Conservation (phyloP, 1,140 invertebrate genomes). For the Macrosteles quadrilineatus region DNA sequence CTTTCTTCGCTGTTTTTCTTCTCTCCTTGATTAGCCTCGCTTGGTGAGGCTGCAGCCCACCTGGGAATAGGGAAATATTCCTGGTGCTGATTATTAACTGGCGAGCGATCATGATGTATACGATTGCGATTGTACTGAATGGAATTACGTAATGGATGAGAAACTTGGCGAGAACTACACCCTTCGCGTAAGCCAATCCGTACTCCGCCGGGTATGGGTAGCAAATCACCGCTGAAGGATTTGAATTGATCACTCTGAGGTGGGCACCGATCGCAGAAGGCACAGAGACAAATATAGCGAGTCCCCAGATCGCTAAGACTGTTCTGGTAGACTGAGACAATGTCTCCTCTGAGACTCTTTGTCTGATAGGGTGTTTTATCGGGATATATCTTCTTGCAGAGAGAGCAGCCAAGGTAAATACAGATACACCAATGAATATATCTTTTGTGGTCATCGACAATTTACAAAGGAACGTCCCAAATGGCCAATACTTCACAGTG, state of each 20-base stretch:
- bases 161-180: slow-evolving; percentile 72
- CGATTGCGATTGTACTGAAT: slow-evolving; percentile 76
- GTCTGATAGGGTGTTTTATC: slow-evolving; percentile 78
- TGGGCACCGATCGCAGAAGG: slow-evolving; percentile 76
- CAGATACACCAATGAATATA: slow-evolving; percentile 80
- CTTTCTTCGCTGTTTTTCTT: slow-evolving; percentile 88
- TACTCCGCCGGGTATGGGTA: slow-evolving; percentile 77
- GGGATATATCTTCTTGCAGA: slow-evolving; percentile 83
- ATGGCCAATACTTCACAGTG: slow-evolving; percentile 77
- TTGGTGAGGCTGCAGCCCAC: slow-evolving; percentile 57
- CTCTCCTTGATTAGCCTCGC: slow-evolving; percentile 69
- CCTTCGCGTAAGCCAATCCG: slow-evolving; percentile 66
- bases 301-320: slow-evolving; percentile 77
- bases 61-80: slow-evolving; percentile 73
- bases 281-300: slow-evolving; percentile 73
- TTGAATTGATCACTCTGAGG: slow-evolving; percentile 47
- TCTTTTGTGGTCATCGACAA: slow-evolving; percentile 79
- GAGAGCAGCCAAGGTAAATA: slow-evolving; percentile 82
- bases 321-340: too few relatives aligned
- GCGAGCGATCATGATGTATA: slow-evolving; percentile 87
- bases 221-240: slow-evolving; percentile 58
- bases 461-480: slow-evolving; percentile 72
- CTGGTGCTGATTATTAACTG: slow-evolving; percentile 89
- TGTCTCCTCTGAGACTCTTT: slow-evolving; percentile 58
- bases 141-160: slow-evolving; percentile 84